Conservation (phyloP, 1,140 invertebrate species). For the Drosophila burlai region DNA sequence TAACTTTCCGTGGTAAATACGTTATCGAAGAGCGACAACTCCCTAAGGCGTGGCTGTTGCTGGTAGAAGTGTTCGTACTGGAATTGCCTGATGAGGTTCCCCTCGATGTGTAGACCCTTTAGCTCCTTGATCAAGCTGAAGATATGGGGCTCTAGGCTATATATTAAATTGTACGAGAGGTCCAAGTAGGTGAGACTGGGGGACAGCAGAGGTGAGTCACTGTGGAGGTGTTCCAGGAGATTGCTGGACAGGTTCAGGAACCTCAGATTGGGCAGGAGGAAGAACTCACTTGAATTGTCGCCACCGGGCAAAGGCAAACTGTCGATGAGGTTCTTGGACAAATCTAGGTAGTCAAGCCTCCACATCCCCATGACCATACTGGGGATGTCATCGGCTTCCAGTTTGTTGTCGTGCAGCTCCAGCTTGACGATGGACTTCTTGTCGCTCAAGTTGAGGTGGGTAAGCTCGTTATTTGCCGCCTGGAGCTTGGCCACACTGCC, state of each 20-base stretch:
- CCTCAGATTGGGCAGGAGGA: slow-evolving; percentile 18
- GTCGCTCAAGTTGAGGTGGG: slow-evolving; percentile 35
- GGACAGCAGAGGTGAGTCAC: slow-evolving; percentile 6
- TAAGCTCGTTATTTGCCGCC: slow-evolving; percentile 60
- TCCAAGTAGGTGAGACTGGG: slow-evolving; percentile 13
- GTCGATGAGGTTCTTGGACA: slow-evolving; percentile 62
- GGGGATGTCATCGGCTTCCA: slow-evolving; percentile 24
- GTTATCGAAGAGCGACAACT: slow-evolving; percentile 9
- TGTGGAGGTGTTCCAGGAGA: slow-evolving; percentile 7
- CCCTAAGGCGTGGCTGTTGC: slow-evolving; percentile 6
- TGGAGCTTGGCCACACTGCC: slow-evolving; percentile 53
- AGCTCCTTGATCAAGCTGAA: slow-evolving; percentile 12
- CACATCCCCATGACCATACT: slow-evolving; percentile 62
- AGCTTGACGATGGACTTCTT: slow-evolving; percentile 57
- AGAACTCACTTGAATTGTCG: slow-evolving; percentile 11
- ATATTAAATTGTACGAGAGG: slow-evolving; percentile 11
- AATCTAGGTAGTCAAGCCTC: slow-evolving; percentile 64
- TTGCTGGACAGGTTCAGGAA: slow-evolving; percentile 11
- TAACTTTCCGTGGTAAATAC: slow-evolving; percentile 2
- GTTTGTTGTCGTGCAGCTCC: slow-evolving; percentile 62
- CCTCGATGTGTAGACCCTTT: slow-evolving; percentile 6
- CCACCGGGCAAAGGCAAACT: slow-evolving; percentile 12
- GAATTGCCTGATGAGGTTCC: slow-evolving; percentile 3
- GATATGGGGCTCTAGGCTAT: slow-evolving; percentile 4
- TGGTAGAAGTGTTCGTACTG: slow-evolving; percentile 13